A percentile compares a stretch with the other conserved stretches of the same genome.
These are phyloP conservation scores for Dynastes grantii DNA, from an alignment of 2,888 invertebrate genomes.

Conservation along the genomic window DNA sequence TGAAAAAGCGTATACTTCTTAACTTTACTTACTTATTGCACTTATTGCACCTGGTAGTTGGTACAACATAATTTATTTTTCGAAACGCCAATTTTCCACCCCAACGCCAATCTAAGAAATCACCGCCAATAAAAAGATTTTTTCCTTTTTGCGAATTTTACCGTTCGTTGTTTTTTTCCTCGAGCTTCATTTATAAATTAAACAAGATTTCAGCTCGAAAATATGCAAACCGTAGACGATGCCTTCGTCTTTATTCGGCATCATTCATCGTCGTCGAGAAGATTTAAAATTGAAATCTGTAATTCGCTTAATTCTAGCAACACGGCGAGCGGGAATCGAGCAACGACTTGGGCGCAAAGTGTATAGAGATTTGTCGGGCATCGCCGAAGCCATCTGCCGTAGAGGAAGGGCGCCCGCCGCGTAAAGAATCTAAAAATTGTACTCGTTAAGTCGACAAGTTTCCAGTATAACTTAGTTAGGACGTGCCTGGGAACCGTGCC, in stretches of 20 bases:
- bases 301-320: constrained; percentile 62
- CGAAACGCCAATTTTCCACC: background rate
- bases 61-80: background rate
- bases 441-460: constrained; percentile 65
- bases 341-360: constrained; percentile 1
- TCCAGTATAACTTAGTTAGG: constrained; percentile 54
- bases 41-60: too few species aligned
- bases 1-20: too few species aligned
- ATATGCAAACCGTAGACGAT: constrained; percentile 25
- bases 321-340: constrained; percentile 50
- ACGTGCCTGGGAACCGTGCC: constrained; percentile 51
- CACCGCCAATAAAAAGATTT: background rate
- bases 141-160: constrained; percentile 5
- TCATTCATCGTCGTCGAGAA: constrained; percentile 24
- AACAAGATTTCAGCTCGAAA: constrained; percentile 32
- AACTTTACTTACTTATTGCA: too few species aligned
- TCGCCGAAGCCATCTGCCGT: constrained; percentile 11
- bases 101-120: background rate
- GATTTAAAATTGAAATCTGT: constrained; percentile 53
- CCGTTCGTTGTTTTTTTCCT: background rate
- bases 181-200: constrained; percentile 43
- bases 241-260: constrained; percentile 9
- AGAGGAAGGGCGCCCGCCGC: constrained; percentile 29
- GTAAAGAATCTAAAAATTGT: constrained; percentile 65
- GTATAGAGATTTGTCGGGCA: constrained; percentile 60